Conservation (phyloP, 1,140 invertebrate species). For the Meloidogyne chitwoodi region DNA sequence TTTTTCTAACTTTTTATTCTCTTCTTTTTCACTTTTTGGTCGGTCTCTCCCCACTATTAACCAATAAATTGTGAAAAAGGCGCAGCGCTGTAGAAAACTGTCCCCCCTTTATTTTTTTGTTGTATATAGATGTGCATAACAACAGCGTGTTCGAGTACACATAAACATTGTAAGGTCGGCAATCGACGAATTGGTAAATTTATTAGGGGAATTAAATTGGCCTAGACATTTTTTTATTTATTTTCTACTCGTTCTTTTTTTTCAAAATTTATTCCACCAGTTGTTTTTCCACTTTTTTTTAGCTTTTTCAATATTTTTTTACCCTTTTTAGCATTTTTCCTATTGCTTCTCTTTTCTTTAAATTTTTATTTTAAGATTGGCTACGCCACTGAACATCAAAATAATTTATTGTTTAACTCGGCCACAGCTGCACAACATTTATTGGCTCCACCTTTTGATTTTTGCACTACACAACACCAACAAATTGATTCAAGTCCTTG, state of each 20-base stretch:
- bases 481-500: neutral
- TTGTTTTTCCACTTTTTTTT: neutral
- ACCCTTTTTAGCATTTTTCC: neutral
- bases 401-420: neutral
- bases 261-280: neutral
- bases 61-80: conserved; percentile 3
- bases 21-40: neutral
- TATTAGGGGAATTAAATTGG: neutral
- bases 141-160: neutral
- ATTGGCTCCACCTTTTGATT: neutral
- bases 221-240: neutral
- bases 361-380: neutral
- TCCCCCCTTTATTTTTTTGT: neutral
- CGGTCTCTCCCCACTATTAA: neutral
- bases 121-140: neutral
- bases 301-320: neutral
- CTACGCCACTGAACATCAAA: neutral
- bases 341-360: neutral
- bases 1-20: neutral
- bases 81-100: neutral
- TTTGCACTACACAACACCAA: neutral
- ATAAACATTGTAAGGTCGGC: neutral
- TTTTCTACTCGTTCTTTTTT: neutral
- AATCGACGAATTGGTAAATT: neutral
- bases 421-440: neutral